Percentiles rank a stretch among this genome's conserved stretches.
These are phyloP conservation scores for Phalacrocorax brasilianus DNA, from an alignment of 2,113 vertebrate genomes.

Conservation along the genomic window DNA sequence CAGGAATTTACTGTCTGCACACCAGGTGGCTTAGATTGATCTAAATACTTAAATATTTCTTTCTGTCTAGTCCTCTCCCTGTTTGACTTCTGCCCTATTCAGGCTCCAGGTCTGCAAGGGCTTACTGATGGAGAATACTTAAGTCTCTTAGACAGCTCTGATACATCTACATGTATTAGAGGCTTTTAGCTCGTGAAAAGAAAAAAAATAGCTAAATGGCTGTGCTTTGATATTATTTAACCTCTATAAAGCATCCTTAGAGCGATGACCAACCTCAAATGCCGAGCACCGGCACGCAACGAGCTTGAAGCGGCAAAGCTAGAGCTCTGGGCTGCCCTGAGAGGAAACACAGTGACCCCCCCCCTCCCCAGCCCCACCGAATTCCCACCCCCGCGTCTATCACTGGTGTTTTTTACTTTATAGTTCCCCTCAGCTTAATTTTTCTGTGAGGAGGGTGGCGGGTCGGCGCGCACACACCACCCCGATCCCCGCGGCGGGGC, in stretches of 20 bases:
- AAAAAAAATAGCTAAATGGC: not conserved
- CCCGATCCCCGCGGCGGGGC: not conserved
- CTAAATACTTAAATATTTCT: not conserved
- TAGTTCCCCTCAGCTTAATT: fast-evolving
- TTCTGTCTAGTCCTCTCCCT: not conserved
- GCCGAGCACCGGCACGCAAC: fast-evolving
- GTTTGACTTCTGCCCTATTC: not conserved
- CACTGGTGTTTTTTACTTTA: no score
- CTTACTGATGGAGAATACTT: fast-evolving
- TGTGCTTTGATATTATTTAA: not conserved
- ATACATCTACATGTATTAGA: fast-evolving
- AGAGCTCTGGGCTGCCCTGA: not conserved
- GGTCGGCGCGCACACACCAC: not conserved
- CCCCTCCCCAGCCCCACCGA: no score
- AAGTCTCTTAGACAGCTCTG: not conserved
- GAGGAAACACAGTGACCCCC: not conserved
- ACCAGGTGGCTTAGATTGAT: not conserved
- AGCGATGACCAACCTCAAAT: not conserved
- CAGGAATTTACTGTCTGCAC: not conserved
- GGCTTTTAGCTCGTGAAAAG: not conserved
- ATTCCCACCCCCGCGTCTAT: not conserved
- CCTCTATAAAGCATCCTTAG: not conserved
- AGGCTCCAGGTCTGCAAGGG: not conserved
- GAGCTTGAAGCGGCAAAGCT: not conserved
- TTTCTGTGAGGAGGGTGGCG: not conserved